phyloP scores from a whole-genome alignment of 2,113 vertebrate species.

The Vidua chalybeata region DNA sequence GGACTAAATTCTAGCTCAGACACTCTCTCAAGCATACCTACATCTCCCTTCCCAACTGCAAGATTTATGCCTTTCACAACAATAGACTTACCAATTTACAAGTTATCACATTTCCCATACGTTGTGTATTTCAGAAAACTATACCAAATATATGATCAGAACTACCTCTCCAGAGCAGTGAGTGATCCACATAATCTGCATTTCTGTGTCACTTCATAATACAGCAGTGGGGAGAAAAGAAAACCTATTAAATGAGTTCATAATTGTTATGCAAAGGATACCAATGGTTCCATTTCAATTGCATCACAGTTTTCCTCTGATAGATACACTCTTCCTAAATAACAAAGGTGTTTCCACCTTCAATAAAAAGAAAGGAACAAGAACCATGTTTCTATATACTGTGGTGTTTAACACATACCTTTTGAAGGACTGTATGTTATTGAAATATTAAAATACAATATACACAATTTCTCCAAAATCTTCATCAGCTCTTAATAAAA shows the following conservation, averaged over 20 bases:
- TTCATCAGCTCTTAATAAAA: background rate
- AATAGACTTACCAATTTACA: background rate
- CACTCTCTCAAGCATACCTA: background rate
- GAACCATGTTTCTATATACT: background rate
- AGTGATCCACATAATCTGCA: background rate
- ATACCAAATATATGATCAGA: background rate
- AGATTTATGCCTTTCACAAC: background rate
- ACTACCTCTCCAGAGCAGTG: background rate
- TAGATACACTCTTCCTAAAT: background rate
- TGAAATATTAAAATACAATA: background rate
- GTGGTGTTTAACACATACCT: background rate
- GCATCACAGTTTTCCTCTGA: background rate
- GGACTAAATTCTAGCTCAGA: background rate
- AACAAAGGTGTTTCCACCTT: background rate
- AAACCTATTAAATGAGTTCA: background rate
- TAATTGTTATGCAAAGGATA: background rate
- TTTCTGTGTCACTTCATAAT: background rate
- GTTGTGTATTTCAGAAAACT: background rate
- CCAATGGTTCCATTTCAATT: background rate
- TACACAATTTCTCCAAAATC: background rate
- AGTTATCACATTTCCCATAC: background rate
- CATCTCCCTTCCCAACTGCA: background rate
- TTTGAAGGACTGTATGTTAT: background rate
- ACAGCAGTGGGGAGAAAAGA: background rate
- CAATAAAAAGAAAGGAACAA: background rate